A percentile compares a stretch with the other conserved stretches of the same genome.
Evolutionary conservation across 2,797 vertebrate species (phyloP).

Genomic region (Mastacembelus armatus): DNA sequence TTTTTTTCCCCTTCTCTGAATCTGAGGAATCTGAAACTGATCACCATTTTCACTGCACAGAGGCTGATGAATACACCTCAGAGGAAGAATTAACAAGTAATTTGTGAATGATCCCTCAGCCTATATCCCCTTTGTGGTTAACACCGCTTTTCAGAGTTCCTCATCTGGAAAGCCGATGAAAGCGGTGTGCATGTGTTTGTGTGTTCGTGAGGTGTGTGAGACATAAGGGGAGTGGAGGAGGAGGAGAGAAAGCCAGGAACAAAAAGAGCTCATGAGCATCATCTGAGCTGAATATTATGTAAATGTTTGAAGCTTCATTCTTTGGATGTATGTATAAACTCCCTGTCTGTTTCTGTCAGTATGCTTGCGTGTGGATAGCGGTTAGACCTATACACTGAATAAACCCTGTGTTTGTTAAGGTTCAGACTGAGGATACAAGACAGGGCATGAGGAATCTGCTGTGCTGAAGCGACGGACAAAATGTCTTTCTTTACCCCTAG

Average conservation of each 20-base stretch:
- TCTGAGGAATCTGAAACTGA: conserved; percentile 51
- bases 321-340: no score
- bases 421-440: conserved; percentile 60
- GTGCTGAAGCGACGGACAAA: conserved; percentile 50
- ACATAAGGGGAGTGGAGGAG: conserved; percentile 12
- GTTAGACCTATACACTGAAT: no score
- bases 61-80: conserved; percentile 40
- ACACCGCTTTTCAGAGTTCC: conserved; percentile 44
- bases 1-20: conserved; percentile 21
- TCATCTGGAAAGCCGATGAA: conserved; percentile 62
- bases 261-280: conserved; percentile 21
- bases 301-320: conserved; percentile 40
- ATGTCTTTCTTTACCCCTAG: conserved; percentile 15
- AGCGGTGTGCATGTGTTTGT: conserved; percentile 28
- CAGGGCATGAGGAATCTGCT: conserved; percentile 52
- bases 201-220: conserved; percentile 2
- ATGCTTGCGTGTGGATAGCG: conserved; percentile 4
- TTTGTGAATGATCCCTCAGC: conserved; percentile 64
- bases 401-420: conserved; percentile 64
- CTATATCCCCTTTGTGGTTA: conserved; percentile 60
- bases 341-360: conserved; percentile 12
- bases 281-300: conserved; percentile 41
- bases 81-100: conserved; percentile 67
- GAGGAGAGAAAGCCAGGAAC: conserved; percentile 14
- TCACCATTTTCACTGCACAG: conserved; percentile 40